Evolutionary conservation across 2,113 vertebrate genomes (phyloP), one percentile per base, ranked within the genome.

Genomic region (Barnardius zonarius): DNA sequence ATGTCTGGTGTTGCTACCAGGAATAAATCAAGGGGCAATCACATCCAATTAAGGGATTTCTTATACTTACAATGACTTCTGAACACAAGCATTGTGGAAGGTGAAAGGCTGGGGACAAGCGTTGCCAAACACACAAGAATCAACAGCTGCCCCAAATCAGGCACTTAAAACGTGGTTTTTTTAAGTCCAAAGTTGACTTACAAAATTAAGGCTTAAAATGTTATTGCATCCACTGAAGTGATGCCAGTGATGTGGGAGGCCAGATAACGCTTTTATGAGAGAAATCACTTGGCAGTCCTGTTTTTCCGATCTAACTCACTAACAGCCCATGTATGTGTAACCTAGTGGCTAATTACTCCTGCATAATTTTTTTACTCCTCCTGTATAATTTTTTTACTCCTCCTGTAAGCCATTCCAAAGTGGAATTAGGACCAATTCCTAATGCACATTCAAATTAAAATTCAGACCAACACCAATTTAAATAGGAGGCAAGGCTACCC

Each of bases 101-200:
- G 27, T 0, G 37, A 10, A n/a, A 35, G 17, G 44, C 73, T 48
- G 80, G 13, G 4, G 35, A 20, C 49, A 22, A 48, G 22, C 0
- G 6, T 0, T 20, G 27, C 68, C 86, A 37, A n/a, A n/a, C 19
- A 54, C 37, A 6, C 25, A 10, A 24, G 17, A 62, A 48, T 1
- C 28, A 54, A 28, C 2, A 25, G 27, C 68, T 46, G 66, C 30
- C 51, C 66, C 6, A 6, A 44, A 51, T 10, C 67, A 44, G 0
- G 5, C 3, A 2, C 61, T 55, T 4, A 13, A 35, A 52, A 27
- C 0, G 4, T 7, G 1, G 1, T 28, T 23, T 39, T 25, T 23
- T 51, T 39, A 19, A 84, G 37, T 13, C 64, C 54, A 27, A 15
- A 0, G 16, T 0, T 51, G 39, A 51, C 3, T 28, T 16, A 43